Evolutionary conservation across 2,888 invertebrate genomes (phyloP).

Genomic region (Timandra comae): DNA sequence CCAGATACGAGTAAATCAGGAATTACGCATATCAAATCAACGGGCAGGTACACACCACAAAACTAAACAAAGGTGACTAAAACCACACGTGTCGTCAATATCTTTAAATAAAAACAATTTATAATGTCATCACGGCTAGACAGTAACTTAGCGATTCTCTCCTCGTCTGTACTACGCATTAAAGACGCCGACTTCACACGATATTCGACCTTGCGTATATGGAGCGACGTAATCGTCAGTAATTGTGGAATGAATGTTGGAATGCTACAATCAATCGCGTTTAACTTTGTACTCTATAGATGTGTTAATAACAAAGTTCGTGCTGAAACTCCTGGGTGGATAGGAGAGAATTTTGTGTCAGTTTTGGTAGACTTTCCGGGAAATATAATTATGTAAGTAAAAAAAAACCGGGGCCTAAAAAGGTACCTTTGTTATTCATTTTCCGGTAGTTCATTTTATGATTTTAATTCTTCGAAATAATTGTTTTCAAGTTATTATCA

Average conservation of each 20-base stretch:
- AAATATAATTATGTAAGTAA: too few species aligned
- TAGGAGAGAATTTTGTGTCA: too few species aligned
- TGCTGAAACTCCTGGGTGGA: too few species aligned
- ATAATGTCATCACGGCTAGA: conserved; percentile 12
- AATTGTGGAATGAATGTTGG: conserved; percentile 60
- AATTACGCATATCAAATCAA: too few species aligned
- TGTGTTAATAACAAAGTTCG: background rate
- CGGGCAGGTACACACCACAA: too few species aligned
- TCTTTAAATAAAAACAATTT: conserved; percentile 3
- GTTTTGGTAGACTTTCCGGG: too few species aligned
- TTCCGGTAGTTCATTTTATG: too few species aligned
- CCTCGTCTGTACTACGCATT: conserved; percentile 34
- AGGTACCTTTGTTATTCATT: too few species aligned
- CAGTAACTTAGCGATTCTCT: conserved; percentile 17
- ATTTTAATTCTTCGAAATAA: too few species aligned
- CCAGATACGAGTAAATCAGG: too few species aligned
- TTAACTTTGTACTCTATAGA: conserved; percentile 19
- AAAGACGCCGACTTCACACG: conserved; percentile 56
- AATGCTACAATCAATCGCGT: conserved; percentile 58
- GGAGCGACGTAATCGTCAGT: conserved; percentile 59
- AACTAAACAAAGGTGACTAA: background rate
- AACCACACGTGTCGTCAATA: conserved; percentile 2
- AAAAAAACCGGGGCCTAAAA: too few species aligned
- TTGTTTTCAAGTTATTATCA: too few species aligned
- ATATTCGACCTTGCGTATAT: conserved; percentile 58